A percentile compares a stretch with the other conserved stretches of the same genome.
Conservation (phyloP, 2,797 vertebrate genomes). For the Onychomys leucogaster region DNA sequence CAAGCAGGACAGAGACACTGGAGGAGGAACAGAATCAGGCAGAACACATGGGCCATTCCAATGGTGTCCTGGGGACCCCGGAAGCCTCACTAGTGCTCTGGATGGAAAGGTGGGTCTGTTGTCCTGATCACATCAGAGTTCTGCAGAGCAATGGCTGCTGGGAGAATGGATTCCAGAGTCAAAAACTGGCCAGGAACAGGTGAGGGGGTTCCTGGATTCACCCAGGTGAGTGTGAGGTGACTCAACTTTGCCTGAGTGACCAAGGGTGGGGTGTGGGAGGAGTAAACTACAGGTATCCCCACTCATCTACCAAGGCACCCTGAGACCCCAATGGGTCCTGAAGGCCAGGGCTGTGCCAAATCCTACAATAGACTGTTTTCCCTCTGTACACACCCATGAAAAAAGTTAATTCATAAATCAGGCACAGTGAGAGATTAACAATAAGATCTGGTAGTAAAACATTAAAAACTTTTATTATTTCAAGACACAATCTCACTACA, state of each 20-base stretch:
- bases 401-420: not conserved
- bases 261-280: not conserved
- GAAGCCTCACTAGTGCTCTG: not conserved
- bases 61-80: not conserved
- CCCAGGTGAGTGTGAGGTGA: not conserved
- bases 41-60: not conserved
- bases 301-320: not conserved
- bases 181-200: fast-evolving
- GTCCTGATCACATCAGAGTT: fast-evolving
- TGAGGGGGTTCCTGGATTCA: not conserved
- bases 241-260: not conserved
- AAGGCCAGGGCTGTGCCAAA: not conserved
- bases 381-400: not conserved
- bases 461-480: not conserved
- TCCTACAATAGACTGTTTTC: not conserved
- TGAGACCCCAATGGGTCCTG: not conserved
- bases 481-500: not conserved
- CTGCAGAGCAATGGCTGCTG: not conserved
- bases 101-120: not conserved
- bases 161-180: fast-evolving
- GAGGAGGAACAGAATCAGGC: not conserved
- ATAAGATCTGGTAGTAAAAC: not conserved
- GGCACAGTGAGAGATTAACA: not conserved
- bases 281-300: not conserved
- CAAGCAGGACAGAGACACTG: not conserved